A percentile compares a stretch with the other conserved stretches of the same genome.
Evolutionary conservation across 2,797 vertebrate species (phyloP).

Genomic region (Periparus ater): DNA sequence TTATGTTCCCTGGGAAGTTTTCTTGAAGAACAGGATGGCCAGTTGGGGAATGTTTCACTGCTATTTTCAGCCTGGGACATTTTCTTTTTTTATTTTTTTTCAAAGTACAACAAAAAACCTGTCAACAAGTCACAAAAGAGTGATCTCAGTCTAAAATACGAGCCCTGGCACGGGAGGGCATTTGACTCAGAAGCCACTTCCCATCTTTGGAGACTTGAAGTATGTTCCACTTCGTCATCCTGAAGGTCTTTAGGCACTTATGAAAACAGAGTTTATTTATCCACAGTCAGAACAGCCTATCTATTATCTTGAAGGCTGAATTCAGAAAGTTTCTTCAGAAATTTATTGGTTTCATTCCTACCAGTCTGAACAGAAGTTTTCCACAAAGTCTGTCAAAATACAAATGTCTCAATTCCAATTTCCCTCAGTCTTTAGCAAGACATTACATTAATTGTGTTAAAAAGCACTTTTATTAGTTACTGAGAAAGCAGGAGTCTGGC

Average conservation of each 20-base stretch:
- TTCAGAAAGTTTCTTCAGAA: conserved; percentile 52
- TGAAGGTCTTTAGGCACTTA: conserved; percentile 16
- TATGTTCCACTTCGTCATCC: conserved; percentile 67
- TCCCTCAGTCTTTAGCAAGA: conserved; percentile 37
- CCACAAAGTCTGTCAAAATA: conserved; percentile 51
- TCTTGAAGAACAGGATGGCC: conserved; percentile 39
- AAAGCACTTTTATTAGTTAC: conserved; percentile 59
- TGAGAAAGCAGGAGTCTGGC: conserved; percentile 53
- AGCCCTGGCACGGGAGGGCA: conserved; percentile 44
- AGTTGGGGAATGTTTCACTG: conserved; percentile 14
- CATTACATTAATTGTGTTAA: conserved; percentile 46
- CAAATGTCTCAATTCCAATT: conserved; percentile 57
- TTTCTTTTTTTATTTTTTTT: neutral
- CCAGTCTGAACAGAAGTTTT: conserved; percentile 57
- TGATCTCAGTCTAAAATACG: conserved; percentile 56
- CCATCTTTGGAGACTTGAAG: conserved; percentile 59
- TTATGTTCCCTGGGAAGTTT: conserved; percentile 39
- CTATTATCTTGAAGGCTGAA: conserved; percentile 55
- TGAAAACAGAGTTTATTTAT: conserved; percentile 65
- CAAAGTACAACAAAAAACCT: conserved; percentile 32
- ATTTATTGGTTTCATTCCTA: conserved; percentile 65
- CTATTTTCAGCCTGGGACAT: conserved; percentile 49
- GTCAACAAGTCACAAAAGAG: conserved; percentile 58
- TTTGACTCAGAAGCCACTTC: conserved; percentile 66
- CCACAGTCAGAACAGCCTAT: conserved; percentile 52